A percentile compares a stretch with the other conserved stretches of the same genome.
Evolutionary conservation across 2,888 invertebrate species (phyloP).

Genomic region (Zelleria hepariella): DNA sequence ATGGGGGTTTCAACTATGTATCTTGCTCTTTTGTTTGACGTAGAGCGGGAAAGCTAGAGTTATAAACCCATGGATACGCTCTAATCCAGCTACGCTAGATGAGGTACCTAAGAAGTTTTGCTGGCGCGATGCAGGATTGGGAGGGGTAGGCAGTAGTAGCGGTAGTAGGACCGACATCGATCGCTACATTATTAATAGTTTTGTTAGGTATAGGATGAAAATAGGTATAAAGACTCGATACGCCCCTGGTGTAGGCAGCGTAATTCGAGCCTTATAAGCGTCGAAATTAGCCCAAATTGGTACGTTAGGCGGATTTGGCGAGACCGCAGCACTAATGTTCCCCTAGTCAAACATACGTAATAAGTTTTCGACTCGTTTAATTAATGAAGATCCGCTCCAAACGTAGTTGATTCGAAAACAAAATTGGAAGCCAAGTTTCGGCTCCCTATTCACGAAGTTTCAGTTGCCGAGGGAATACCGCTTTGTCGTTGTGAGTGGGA

Average conservation of each 20-base stretch:
- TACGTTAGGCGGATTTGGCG: conserved; percentile 49
- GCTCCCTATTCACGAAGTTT: conserved; percentile 46
- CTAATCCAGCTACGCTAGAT: too few species aligned
- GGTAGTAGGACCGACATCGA: too few species aligned
- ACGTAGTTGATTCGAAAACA: conserved; percentile 33
- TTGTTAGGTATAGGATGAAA: too few species aligned
- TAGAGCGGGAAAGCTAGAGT: too few species aligned
- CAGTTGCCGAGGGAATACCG: conserved; percentile 11
- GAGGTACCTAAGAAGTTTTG: too few species aligned
- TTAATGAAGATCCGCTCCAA: conserved; percentile 52
- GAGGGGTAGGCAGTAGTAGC: too few species aligned
- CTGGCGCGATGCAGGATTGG: too few species aligned
- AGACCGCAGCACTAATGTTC: conserved; percentile 48
- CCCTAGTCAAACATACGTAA: conserved; percentile 56
- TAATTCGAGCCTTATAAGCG: conserved; percentile 55
- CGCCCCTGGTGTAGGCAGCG: conserved; percentile 20
- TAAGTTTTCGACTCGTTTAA: conserved; percentile 50
- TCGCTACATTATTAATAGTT: background rate
- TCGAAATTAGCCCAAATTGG: conserved; percentile 60
- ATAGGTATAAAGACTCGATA: background rate
- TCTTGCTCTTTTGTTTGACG: too few species aligned
- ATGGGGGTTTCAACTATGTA: too few species aligned
- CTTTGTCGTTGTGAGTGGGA: background rate
- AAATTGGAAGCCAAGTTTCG: conserved; percentile 49
- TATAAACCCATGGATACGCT: too few species aligned